phyloP scores from a whole-genome alignment of 2,888 invertebrate genomes.

The Cheilosia grossa region DNA sequence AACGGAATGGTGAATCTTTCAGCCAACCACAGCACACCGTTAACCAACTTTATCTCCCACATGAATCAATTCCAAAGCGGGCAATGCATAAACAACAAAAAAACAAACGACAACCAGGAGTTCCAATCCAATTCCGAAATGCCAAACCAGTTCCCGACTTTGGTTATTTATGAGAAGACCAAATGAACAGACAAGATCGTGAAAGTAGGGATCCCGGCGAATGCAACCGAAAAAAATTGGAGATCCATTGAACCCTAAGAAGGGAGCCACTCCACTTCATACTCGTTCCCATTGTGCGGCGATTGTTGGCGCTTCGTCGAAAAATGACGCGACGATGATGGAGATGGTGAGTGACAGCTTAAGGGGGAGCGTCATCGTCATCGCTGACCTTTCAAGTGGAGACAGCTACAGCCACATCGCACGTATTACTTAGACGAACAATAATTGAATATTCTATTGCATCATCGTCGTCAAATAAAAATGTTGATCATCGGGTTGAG shows the following conservation, averaged over 20 bases:
- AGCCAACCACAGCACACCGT: not conserved
- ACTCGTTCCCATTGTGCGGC: not conserved
- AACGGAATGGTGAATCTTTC: slow-evolving; percentile 6
- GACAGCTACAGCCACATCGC: not conserved
- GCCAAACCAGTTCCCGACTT: slow-evolving; percentile 14
- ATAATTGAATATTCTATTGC: slow-evolving; percentile 10
- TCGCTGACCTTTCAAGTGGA: not conserved
- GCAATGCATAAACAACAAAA: not conserved
- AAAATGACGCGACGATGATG: not conserved
- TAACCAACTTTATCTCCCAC: slow-evolving; percentile 1
- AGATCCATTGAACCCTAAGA: not conserved
- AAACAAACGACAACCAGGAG: not conserved
- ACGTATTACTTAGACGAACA: not conserved
- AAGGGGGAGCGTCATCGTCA: not conserved
- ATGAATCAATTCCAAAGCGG: slow-evolving; percentile 2
- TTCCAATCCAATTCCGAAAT: not conserved
- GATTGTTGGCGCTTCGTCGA: not conserved
- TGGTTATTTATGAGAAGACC: not conserved
- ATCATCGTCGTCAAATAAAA: slow-evolving; percentile 5
- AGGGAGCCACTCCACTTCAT: not conserved
- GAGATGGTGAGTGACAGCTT: slow-evolving; percentile 2
- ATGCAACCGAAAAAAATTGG: not conserved
- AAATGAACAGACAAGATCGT: slow-evolving; percentile 4
- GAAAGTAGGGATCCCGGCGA: not conserved
- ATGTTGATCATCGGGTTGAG: not conserved